Evolutionary conservation across 2,797 vertebrate genomes (phyloP).

Genomic region (Aldrovandia affinis): DNA sequence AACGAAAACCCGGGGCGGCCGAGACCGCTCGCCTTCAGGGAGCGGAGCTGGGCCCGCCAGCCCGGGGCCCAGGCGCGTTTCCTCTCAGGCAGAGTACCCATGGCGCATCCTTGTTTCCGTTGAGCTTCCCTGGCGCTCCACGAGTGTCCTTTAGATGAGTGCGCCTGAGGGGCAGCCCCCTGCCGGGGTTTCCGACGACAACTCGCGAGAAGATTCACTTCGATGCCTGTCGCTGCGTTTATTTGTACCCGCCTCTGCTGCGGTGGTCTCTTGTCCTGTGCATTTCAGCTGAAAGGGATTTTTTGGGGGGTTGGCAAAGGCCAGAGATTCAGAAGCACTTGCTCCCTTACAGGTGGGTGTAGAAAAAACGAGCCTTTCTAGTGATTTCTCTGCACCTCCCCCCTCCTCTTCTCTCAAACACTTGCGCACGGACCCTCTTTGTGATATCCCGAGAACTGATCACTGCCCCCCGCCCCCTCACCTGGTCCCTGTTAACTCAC

Average conservation of each 20-base stretch:
- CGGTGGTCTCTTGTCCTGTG: not conserved
- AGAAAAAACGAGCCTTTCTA: not conserved
- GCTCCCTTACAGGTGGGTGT: not conserved
- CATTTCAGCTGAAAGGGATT: not conserved
- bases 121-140: not conserved
- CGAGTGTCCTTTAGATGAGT: not conserved
- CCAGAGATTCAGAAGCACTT: not conserved
- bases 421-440: not conserved
- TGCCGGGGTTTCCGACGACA: not conserved
- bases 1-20: not conserved
- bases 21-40: not conserved
- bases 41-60: not conserved
- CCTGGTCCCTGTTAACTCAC: not conserved
- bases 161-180: too few relatives aligned
- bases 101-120: not conserved
- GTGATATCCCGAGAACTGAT: constrained; percentile 12
- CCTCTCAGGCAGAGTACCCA: not conserved
- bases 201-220: not conserved
- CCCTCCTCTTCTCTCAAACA: constrained; percentile 2
- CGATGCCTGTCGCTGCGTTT: not conserved
- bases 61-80: not conserved
- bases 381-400: not conserved
- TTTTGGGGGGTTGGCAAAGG: not conserved
- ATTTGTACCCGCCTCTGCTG: too few relatives aligned
- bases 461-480: not conserved